Percentiles rank a stretch among this genome's conserved stretches.
Evolutionary conservation across 2,113 vertebrate genomes (phyloP).

Genomic region (Gorsachius goisagi): DNA sequence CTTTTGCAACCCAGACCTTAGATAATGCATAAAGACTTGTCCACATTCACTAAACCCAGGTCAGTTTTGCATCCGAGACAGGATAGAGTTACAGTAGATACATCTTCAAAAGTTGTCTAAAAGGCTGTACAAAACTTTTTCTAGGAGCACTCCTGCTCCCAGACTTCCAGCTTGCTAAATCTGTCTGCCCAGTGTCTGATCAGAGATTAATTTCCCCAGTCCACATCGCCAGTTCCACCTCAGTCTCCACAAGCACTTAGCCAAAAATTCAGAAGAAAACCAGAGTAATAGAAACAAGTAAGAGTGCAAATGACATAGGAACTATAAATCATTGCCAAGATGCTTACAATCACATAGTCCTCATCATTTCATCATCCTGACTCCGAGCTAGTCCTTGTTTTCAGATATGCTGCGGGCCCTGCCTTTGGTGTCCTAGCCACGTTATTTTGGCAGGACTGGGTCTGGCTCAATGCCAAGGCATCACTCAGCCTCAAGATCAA

Average conservation of each 20-base stretch:
- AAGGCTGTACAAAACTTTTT: background rate
- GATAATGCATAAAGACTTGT: background rate
- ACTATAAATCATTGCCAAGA: background rate
- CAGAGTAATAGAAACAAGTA: background rate
- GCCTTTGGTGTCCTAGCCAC: conserved; percentile 52
- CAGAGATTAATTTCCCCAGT: background rate
- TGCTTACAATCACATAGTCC: background rate
- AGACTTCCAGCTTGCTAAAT: background rate
- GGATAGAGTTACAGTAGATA: background rate
- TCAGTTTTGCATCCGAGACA: background rate
- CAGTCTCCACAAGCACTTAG: background rate
- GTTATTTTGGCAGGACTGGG: conserved; percentile 45
- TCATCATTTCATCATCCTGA: background rate
- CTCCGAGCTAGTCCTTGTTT: background rate
- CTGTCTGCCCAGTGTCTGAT: background rate
- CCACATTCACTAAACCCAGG: background rate
- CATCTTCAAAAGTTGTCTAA: background rate
- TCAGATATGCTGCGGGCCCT: background rate
- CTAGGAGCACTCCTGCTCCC: background rate
- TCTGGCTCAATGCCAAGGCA: background rate
- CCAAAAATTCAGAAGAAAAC: background rate
- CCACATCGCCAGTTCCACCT: background rate
- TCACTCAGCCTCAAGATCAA: background rate
- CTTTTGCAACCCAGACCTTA: background rate
- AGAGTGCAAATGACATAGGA: background rate